Base-by-base conservation (phyloP, 2,888 invertebrate genomes). In the Caenorhabditis auriculariae region DNA sequence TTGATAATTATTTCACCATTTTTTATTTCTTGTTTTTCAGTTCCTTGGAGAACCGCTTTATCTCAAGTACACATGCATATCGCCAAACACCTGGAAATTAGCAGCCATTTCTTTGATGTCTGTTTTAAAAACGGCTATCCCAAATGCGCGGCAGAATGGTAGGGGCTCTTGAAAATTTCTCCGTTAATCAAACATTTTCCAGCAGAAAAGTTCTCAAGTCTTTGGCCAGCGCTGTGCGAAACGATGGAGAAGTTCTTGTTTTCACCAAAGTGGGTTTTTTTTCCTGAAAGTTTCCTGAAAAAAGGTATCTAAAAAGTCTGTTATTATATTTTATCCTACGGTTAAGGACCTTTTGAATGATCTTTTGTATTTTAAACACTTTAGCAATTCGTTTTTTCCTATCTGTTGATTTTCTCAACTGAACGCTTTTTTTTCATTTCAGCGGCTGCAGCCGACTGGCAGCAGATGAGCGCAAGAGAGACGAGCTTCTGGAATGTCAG, bases 191-290 rank as follows among this genome's bases (percentile, higher is more conserved):
- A 28, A 9, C 5, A 38, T n/a, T 27, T 50, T 59, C 29, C 53
- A 79, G 75, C 63, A 2, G 62, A 72, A 28, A 47, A 62, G 15
- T 80, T 74, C 47, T 41, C 49, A n/a, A 17, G 51, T 4, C 54
- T 86, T 78, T 96, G 96, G 96, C 87, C 88, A 52, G 89, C 89
- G 74, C 85, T 96, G 55, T 91, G 91, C 0, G 87, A 87, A 49
- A 89, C 91, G 0, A 84, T 96, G 35, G 92, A 95, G 77, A 90
- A 91, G 53, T 95, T 94, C 82, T 86, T 96, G 56, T 96, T 96
- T 82, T 90, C 91, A 7, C 88, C 88, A 78, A 88, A 88, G 89
- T 89, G 83, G 82, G 66, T 59, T 37, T 51, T 27, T 24, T 52
- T 38, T 17, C 38, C 4, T 52, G 26, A 4, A 12, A 6, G 7